A percentile compares a stretch with the other conserved stretches of the same genome.
These are phyloP conservation scores for Halcyon chelicuti DNA, from an alignment of 2,797 vertebrate genomes.

Conservation along the genomic window DNA sequence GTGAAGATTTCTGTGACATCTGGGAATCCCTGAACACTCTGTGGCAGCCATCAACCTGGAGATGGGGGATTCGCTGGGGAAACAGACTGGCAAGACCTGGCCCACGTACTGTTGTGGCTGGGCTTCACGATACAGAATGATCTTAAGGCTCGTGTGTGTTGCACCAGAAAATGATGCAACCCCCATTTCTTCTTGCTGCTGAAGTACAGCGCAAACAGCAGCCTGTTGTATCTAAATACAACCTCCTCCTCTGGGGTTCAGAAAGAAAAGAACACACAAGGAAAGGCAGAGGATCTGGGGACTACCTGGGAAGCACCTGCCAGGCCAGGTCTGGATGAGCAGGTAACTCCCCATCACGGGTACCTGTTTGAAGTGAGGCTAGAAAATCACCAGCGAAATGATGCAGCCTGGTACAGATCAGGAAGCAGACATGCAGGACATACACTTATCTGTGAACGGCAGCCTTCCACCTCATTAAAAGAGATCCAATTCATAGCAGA, in stretches of 20 bases:
- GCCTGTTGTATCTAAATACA: background rate
- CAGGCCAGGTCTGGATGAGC: background rate
- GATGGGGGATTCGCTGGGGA: background rate
- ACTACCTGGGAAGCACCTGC: background rate
- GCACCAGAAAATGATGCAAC: background rate
- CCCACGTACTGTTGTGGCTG: background rate
- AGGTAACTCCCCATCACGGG: background rate
- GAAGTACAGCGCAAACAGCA: background rate
- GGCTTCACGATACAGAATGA: background rate
- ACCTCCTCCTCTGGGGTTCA: background rate
- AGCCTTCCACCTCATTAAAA: slow-evolving; percentile 50
- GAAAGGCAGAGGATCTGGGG: background rate
- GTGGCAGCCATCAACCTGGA: background rate
- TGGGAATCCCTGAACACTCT: background rate
- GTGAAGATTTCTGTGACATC: background rate
- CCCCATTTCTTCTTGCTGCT: background rate
- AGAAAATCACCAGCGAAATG: background rate
- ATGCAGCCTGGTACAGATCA: background rate
- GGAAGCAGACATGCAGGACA: slow-evolving; percentile 69
- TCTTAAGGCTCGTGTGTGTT: background rate
- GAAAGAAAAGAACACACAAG: background rate
- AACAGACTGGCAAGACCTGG: background rate
- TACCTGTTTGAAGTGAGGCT: background rate
- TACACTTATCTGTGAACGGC: slow-evolving; percentile 54
- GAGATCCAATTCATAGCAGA: slow-evolving; percentile 26